Percentiles rank a stretch among this genome's conserved stretches.
These are phyloP conservation scores for Acanthosepion pharaonis DNA, from an alignment of 2,888 invertebrate species.

Conservation along the genomic window DNA sequence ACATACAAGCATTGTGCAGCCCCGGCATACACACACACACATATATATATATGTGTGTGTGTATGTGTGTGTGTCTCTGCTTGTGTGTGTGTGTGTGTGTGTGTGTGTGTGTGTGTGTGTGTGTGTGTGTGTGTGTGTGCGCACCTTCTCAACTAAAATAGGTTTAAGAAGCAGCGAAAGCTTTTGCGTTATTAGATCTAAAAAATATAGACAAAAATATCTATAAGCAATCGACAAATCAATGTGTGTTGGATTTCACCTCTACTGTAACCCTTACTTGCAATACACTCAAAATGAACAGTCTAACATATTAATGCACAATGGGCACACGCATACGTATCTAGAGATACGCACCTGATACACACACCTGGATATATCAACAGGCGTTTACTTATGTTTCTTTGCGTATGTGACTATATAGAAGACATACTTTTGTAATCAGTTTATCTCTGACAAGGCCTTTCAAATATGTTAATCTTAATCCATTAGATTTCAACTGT, in stretches of 20 bases:
- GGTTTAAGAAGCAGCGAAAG: not conserved
- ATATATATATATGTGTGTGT: no score
- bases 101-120: no score
- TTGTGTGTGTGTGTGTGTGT: no score
- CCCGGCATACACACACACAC: not conserved
- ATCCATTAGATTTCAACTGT: not conserved
- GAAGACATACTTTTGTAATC: no score
- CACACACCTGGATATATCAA: no score
- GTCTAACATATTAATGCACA: not conserved
- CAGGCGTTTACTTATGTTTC: no score
- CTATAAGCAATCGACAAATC: not conserved
- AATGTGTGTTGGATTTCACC: not conserved
- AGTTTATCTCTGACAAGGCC: not conserved
- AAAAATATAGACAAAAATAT: not conserved
- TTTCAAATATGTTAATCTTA: not conserved
- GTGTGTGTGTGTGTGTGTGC: not conserved
- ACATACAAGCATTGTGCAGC: no score
- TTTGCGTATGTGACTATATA: no score
- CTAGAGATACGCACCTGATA: no score
- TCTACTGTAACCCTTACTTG: not conserved
- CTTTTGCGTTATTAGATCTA: not conserved
- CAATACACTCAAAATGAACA: not conserved
- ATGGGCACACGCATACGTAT: no score
- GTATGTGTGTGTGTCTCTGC: no score
- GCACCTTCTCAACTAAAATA: accelerated